Evolutionary conservation across 2,797 vertebrate genomes (phyloP), one percentile per base, ranked within the genome.

Genomic region (Mionectes olivaceus): DNA sequence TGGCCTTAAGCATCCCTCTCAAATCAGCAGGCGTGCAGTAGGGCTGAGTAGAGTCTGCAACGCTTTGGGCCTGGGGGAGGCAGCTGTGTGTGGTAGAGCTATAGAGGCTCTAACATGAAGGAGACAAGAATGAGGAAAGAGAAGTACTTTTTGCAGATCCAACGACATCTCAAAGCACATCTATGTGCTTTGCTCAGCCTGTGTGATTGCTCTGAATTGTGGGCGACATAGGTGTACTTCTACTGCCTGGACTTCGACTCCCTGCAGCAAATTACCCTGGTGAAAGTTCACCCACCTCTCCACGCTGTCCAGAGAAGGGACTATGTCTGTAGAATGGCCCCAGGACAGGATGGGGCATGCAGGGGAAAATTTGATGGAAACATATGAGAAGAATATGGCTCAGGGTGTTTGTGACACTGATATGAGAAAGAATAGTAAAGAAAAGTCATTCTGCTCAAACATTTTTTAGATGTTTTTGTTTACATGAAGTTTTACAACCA

Each of bases 21-120:
- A 47, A 44, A 47, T 12, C 3, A 9, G 19, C 0, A 46, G 25
- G 39, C 1, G 0, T 32, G 49, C 30, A 55, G 13, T 2, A 5
- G 13, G 10, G 61, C 27, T 8, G 10, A 64, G 35, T 1, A 52
- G n/a, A 28, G 3, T 23, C 21, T 63, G 52, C 21, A 39, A 1
- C 17, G 22, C 27, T 80, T 80, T 80, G 63, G 52, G n/a, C 23
- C 32, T 25, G 37, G 18, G 74, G 41, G 50, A 85, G 80, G 44
- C n/a, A 79, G 50, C 11, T 52, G 11, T 13, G 10, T 8, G 2
- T 10, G 19, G 41, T 44, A 33, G 18, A 80, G 52, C 41, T 19
- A 15, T 3, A 21, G 56, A 71, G 69, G 49, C 10, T 75, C 19
- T 22, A 64, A 39, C 19, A 57, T 7, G 19, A 75, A 43, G 28